Evolutionary conservation across 1,140 invertebrate species (phyloP), one percentile per base, ranked within the genome.

Genomic region (Aphelenchoides avenae): DNA sequence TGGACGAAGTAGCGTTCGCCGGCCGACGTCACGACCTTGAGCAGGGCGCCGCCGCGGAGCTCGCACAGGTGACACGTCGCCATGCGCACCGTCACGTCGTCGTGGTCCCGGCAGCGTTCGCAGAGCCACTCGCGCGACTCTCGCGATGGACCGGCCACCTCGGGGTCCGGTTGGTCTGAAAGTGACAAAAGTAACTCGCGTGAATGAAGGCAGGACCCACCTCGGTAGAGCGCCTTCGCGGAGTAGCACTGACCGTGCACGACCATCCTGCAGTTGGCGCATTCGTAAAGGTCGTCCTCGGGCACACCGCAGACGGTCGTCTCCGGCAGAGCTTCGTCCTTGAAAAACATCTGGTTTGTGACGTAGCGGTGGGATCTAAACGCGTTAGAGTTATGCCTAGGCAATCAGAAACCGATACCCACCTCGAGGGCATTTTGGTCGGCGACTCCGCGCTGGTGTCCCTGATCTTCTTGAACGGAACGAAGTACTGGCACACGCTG

Each of bases 401-500:
- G n/a, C n/a, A n/a, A n/a, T n/a, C n/a, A n/a, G n/a, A n/a, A n/a
- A n/a, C n/a, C n/a, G n/a, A n/a, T n/a, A 11, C 11, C 5, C 13
- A 34, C 9, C 51, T 20, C 9, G 36, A 22, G 20, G 20, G 52
- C 52, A 20, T 53, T 53, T 53, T 33, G 0, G 52, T 40, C 18
- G 52, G 18, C 6, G 18, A 47, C 11, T 53, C 52, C n/a, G 36
- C 49, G 26, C n/a, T 15, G 1, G 52, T 9, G 26, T 31, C 7
- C 9, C 31, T 18, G n/a, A 26, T 43, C 52, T 31, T 47, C 22
- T 47, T 41, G 15, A 34, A 43, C 11, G 44, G 39, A 24, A 63
- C 1, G 40, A 60, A 60, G 20, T 64, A 64, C 26, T 60, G 57
- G 31, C 57, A 60, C 7, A 60, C 57, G 53, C 42, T 33, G 22